phyloP scores from a whole-genome alignment of 2,888 invertebrate species.

The Acholoe squamosa region DNA sequence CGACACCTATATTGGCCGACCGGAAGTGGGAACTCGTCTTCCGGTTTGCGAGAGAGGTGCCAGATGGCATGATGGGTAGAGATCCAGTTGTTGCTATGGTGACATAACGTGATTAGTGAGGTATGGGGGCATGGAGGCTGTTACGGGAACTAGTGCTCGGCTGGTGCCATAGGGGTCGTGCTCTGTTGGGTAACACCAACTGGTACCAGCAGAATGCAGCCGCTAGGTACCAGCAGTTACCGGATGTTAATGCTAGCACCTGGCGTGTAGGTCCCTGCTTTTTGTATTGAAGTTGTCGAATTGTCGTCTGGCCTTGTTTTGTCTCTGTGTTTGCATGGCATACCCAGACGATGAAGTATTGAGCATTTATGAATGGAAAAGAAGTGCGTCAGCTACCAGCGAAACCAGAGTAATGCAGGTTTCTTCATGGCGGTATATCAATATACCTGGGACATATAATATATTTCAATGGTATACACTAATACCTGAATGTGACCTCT shows the following conservation, averaged over 20 bases:
- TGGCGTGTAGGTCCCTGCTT: neutral
- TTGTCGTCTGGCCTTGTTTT: no score
- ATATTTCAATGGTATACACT: no score
- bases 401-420: no score
- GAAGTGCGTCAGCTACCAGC: no score
- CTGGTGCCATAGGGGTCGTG: neutral
- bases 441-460: no score
- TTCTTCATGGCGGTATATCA: no score
- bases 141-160: neutral
- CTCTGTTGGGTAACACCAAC: neutral
- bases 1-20: neutral
- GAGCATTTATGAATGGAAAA: no score
- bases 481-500: no score
- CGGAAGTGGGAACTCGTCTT: neutral
- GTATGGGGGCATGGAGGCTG: neutral
- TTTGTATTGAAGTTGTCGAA: no score
- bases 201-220: conserved; percentile 9
- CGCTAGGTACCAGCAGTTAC: neutral
- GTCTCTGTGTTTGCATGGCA: no score
- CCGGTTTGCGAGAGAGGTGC: neutral
- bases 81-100: conserved; percentile 37
- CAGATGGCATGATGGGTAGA: neutral
- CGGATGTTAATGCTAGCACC: neutral
- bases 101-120: conserved; percentile 47
- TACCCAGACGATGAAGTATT: no score